Percentiles rank a stretch among this genome's conserved stretches.
phyloP scores from a whole-genome alignment of 2,113 vertebrate species.

The Calyptomena viridis region DNA sequence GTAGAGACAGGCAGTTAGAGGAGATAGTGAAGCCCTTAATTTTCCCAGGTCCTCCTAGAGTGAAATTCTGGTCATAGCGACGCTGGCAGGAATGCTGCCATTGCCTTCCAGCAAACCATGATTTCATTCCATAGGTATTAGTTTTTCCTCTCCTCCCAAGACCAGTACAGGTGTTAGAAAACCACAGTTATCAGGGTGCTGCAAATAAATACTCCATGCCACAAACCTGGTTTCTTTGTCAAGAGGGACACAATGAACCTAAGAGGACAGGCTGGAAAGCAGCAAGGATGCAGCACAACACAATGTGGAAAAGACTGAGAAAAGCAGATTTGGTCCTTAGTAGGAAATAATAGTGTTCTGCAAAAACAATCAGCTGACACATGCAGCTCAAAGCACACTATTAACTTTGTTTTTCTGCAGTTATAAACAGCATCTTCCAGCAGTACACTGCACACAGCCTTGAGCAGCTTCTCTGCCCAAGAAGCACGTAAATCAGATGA shows the following conservation, averaged over 20 bases:
- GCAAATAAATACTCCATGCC: not conserved
- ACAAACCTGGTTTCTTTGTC: not conserved
- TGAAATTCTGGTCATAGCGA: not conserved
- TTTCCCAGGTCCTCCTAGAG: not conserved
- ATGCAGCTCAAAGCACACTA: not conserved
- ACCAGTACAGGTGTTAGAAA: not conserved
- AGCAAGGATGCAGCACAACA: not conserved
- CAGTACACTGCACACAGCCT: rapidly evolving
- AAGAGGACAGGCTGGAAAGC: not conserved
- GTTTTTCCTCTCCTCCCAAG: not conserved
- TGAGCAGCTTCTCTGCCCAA: not conserved
- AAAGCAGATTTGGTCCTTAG: not conserved
- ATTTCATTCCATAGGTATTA: constrained; percentile 16
- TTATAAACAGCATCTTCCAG: not conserved
- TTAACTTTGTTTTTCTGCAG: not conserved
- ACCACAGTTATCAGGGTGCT: not conserved
- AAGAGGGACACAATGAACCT: not conserved
- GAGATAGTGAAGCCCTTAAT: not conserved
- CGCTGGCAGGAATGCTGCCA: not conserved
- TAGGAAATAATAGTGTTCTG: not conserved
- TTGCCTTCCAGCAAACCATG: not conserved
- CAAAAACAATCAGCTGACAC: constrained; percentile 18
- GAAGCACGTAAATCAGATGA: not conserved
- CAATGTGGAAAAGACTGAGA: not conserved
- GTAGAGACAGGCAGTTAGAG: not conserved